phyloP scores from a whole-genome alignment of 2,797 vertebrate genomes.

The Galago senegalensis region DNA sequence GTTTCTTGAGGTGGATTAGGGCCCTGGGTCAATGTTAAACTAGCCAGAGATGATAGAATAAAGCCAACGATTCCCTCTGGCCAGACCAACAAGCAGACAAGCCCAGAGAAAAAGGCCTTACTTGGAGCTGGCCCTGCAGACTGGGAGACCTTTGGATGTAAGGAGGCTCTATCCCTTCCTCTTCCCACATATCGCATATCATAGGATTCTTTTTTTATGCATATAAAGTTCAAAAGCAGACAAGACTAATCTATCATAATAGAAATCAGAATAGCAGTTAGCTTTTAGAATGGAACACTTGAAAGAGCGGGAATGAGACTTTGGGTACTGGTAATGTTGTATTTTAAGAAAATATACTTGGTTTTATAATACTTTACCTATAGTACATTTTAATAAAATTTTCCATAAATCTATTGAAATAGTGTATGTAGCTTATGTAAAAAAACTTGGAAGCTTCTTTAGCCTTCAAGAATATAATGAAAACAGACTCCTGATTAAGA shows the following conservation, averaged over 20 bases:
- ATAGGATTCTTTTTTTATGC: background rate
- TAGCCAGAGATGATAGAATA: background rate
- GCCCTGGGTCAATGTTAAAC: background rate
- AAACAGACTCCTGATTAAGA: background rate
- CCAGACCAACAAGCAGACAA: background rate
- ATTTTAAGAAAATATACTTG: background rate
- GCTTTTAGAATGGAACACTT: background rate
- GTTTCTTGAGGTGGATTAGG: background rate
- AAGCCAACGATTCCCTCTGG: background rate
- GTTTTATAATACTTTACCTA: background rate
- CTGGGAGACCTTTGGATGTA: background rate
- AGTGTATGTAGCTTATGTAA: background rate
- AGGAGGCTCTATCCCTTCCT: background rate
- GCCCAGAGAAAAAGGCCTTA: constrained; percentile 52
- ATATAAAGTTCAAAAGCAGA: background rate
- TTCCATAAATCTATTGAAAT: background rate
- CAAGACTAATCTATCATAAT: background rate
- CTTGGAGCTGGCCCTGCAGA: constrained; percentile 34
- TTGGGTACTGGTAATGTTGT: background rate
- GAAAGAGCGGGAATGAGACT: background rate
- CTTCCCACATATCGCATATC: background rate
- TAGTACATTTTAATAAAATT: background rate
- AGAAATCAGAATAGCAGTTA: background rate
- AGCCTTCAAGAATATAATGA: background rate
- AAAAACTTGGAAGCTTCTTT: background rate